Conservation (phyloP, 1,140 invertebrate genomes). For the Capitella teleta region DNA sequence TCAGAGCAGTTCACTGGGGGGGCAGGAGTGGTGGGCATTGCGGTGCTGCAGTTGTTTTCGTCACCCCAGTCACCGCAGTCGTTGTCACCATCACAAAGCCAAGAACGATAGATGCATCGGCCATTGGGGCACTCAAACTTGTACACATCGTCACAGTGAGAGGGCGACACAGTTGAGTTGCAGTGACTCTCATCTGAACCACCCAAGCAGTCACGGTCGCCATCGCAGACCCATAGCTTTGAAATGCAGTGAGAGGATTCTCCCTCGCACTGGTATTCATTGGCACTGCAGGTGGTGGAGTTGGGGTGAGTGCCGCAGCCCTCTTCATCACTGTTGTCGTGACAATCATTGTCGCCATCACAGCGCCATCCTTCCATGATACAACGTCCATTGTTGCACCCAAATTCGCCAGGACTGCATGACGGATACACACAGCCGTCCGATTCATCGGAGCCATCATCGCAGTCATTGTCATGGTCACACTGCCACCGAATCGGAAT, state of each 20-base stretch:
- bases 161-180: too few relatives aligned
- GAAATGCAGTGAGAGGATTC: constrained; percentile 96
- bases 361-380: constrained; percentile 2
- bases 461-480: constrained; percentile 35
- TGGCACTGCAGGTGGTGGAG: constrained; percentile 6
- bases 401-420: constrained; percentile 45
- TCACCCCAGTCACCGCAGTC: constrained; percentile 70
- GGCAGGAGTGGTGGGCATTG: too few relatives aligned
- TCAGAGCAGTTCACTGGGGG: too few relatives aligned
- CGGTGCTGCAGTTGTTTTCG: too few relatives aligned
- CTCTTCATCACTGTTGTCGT: constrained; percentile 8
- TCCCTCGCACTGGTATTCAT: constrained; percentile 44
- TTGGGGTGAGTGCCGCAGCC: neutral
- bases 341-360: constrained; percentile 23
- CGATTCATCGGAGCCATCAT: constrained; percentile 42
- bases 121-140: constrained; percentile 76
- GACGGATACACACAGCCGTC: constrained; percentile 14
- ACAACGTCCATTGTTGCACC: constrained; percentile 52
- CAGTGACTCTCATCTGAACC: constrained; percentile 47
- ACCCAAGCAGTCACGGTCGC: constrained; percentile 87
- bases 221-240: constrained; percentile 92
- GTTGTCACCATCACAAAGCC: constrained; percentile 85
- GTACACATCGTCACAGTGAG: too few relatives aligned
- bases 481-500: constrained; percentile 24
- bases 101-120: constrained; percentile 82